These are phyloP conservation scores for Lepidochrysops patricia DNA, from an alignment of 2,888 invertebrate species.

Conservation along the genomic window DNA sequence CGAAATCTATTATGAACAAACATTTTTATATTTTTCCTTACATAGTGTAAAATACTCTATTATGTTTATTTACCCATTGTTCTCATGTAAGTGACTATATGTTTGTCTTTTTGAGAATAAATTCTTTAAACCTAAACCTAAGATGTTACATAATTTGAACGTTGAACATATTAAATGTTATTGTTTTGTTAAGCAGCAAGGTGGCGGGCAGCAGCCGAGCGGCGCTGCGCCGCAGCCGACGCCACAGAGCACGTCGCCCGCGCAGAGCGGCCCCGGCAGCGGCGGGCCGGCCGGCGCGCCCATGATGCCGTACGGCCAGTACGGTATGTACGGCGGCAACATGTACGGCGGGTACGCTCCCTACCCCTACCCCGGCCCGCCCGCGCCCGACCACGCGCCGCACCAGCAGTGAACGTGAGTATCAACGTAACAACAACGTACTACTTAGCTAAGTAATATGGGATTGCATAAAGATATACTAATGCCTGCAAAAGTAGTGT, in stretches of 20 bases:
- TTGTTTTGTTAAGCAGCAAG: neutral
- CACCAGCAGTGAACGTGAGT: slow-evolving; percentile 50
- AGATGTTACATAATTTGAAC: too few species aligned
- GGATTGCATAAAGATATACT: too few species aligned
- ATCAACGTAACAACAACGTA: neutral
- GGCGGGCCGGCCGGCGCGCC: slow-evolving; percentile 25
- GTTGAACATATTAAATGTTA: neutral
- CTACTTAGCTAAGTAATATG: too few species aligned
- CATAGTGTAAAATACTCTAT: too few species aligned
- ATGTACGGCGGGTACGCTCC: slow-evolving; percentile 44
- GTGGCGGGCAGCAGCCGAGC: slow-evolving; percentile 24
- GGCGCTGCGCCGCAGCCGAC: slow-evolving; percentile 26
- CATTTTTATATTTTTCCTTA: too few species aligned
- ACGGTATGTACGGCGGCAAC: slow-evolving; percentile 51
- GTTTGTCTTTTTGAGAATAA: too few species aligned
- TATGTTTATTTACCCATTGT: too few species aligned
- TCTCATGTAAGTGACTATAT: too few species aligned
- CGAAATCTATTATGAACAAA: too few species aligned
- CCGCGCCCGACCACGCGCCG: slow-evolving; percentile 31
- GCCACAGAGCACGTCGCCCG: slow-evolving; percentile 26
- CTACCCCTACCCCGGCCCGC: slow-evolving; percentile 37
- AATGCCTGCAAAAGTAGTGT: too few species aligned
- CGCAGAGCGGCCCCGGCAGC: slow-evolving; percentile 5
- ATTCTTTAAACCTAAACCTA: too few species aligned
- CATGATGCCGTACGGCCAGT: slow-evolving; percentile 40